Percentiles rank a stretch among this genome's conserved stretches.
Conservation (phyloP, 2,113 vertebrate genomes). For the Stegostoma tigrinum region DNA sequence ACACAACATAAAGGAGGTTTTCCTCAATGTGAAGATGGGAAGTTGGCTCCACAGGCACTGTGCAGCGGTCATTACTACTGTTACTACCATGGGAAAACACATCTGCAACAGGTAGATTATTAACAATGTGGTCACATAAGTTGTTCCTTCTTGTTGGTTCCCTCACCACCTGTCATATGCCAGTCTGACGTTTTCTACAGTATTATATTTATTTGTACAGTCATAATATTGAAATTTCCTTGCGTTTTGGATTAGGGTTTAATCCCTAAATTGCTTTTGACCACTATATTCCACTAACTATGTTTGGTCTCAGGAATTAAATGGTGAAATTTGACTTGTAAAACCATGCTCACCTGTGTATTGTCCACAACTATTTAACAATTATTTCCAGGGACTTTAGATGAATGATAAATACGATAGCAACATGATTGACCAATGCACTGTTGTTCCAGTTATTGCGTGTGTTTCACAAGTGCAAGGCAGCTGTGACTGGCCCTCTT, state of each 20-base stretch:
- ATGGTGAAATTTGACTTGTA: neutral
- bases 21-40: too few relatives aligned
- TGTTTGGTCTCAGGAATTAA: neutral
- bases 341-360: neutral
- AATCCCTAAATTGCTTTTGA: neutral
- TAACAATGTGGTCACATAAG: too few relatives aligned
- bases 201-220: too few relatives aligned
- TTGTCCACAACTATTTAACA: neutral
- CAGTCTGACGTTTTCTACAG: too few relatives aligned
- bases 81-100: too few relatives aligned
- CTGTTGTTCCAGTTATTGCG: neutral
- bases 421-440: neutral
- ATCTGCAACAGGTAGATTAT: too few relatives aligned
- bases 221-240: too few relatives aligned
- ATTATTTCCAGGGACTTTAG: neutral
- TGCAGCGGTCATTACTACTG: too few relatives aligned
- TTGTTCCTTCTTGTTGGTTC: too few relatives aligned
- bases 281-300: neutral
- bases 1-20: too few relatives aligned
- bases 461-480: neutral
- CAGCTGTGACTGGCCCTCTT: neutral
- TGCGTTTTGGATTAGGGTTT: neutral
- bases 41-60: too few relatives aligned
- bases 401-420: neutral
- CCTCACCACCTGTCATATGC: too few relatives aligned